Evolutionary conservation across 2,797 vertebrate species (phyloP), one percentile per base, ranked within the genome.

Genomic region (Serranus cabrilla): DNA sequence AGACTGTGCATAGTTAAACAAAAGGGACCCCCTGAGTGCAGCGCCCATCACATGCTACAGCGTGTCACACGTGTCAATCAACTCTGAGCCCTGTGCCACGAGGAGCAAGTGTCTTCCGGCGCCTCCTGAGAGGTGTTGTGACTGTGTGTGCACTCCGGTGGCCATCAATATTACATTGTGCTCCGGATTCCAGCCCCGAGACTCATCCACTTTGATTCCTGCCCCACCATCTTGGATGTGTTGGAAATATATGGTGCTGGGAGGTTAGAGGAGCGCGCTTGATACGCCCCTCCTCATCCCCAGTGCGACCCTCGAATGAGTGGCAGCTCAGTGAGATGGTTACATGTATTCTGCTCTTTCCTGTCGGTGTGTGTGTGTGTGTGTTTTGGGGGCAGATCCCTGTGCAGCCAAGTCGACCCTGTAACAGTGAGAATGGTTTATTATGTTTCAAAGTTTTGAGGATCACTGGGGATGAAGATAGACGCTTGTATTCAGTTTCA

Each of bases 101-200:
- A 87, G 72, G 72, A 80, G 80, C 75, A 46, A 78, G 68, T 52
- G 65, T 83, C 81, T 87, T 63, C 66, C 61, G 80, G 80, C 70
- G 23, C 80, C 90, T 87, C 83, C 76, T 71, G 86, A 91, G 87
- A 86, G 82, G 78, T 43, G 74, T 40, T 68, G 56, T 2, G 3
- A 77, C 65, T 51, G 67, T 51, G 67, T 66, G 68, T 43, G 54
- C 55, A 58, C 87, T 83, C 88, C 31, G 60, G 87, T 84, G 81
- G 86, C 69, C 91, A 93, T 94, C 90, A 94, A 93, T 95, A 91
- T 92, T 94, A 84, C 80, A 94, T 93, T 8, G 18, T 59, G 84
- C 86, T 84, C 85, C 7, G 74, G 75, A 89, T 93, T 89, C 60
- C 88, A 90, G 77, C 84, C 76, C 27, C 76, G 74, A 90, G 63